Evolutionary conservation across 2,113 vertebrate genomes (phyloP), one percentile per base, ranked within the genome.

Genomic region (Notarius quadriscutis): DNA sequence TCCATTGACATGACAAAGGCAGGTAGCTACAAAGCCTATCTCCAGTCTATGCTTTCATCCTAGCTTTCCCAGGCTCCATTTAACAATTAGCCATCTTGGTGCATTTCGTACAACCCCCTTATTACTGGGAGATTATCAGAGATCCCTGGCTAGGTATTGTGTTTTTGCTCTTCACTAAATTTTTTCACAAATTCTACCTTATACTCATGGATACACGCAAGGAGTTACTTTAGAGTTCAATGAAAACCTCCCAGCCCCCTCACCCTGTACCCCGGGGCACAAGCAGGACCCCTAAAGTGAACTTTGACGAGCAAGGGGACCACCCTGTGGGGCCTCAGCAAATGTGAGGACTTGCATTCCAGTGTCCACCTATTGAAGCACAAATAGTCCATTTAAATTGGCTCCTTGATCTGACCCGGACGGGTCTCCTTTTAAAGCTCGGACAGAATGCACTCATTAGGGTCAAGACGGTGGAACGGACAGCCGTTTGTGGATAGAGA

Each of bases 351-450:
- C 8, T 82, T 88, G 82, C 81, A 86, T 92, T 94, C 89, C 11
- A 87, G 71, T 92, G 92, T 91, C 84, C 83, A 91, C 82, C 91
- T 90, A 90, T 90, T 92, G 89, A 90, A 82, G 83, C 22, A 85
- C 85, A 91, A 92, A 93, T 85, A 88, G 89, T 81, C 84, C 74
- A 90, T 91, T 93, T 93, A 78, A 91, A 88, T 60, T 91, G 87
- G 86, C 74, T 89, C 81, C 79, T 82, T 81, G 34, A 87, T 86
- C 86, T 90, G 86, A 78, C 30, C 17, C 25, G 27, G 27, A 87
- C 85, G 80, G 62, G 75, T 88, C 81, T 30, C 78, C 65, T 48
- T 89, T 60, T 89, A 86, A 81, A 84, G 86, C 81, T 67, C 58
- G 51, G 74, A 87, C 84, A 83, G 81, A 89, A 87, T 84, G 85